Base-by-base conservation (phyloP, 1,140 invertebrate genomes). In the Lethrus apterus region DNA sequence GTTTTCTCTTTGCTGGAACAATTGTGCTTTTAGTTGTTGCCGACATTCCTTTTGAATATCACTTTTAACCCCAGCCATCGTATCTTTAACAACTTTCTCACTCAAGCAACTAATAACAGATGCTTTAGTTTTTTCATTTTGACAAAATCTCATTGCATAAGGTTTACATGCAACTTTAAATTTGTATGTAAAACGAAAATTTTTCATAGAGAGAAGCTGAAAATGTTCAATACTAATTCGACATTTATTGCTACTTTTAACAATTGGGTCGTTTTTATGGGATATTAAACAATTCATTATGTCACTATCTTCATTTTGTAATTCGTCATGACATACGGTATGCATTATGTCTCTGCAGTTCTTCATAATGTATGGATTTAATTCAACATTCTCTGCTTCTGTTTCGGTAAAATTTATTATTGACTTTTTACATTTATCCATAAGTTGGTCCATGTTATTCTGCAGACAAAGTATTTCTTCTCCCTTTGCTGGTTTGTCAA, bases 391-490 rank as follows among this genome's bases (percentile, higher is more conserved):
- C 62, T 84, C 81, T 17, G 86, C 86, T 70, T 93, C 85, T 59
- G 85, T 84, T 72, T 92, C 85, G 0, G 91, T 97, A 62, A 90
- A 93, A 65, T 90, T 86, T n/a, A 77, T 74, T 4, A 67, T 56
- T 0, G 55, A 52, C 9, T 56, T 38, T 30, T 57, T 55, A 48
- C 65, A 67, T 13, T 57, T 44, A 4, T 61, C 52, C 34, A 66
- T 56, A 21, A 81, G 55, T 23, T 77, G 70, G 38, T 94, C 89
- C 34, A 94, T 77, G 64, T 94, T 86, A 46, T 85, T 84, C 70
- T 99, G 94, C 10, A 99, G 74, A 68, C 96, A 99, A 32, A 82
- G 64, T 72, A 98, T 87, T 73, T 92, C 89, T 70, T 89, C 86
- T 34, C 85, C 89, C 66, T 84, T 86, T 43, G 79, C 80, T 17